Evolutionary conservation across 2,888 invertebrate genomes (phyloP).

Genomic region (Clunio marinus): DNA sequence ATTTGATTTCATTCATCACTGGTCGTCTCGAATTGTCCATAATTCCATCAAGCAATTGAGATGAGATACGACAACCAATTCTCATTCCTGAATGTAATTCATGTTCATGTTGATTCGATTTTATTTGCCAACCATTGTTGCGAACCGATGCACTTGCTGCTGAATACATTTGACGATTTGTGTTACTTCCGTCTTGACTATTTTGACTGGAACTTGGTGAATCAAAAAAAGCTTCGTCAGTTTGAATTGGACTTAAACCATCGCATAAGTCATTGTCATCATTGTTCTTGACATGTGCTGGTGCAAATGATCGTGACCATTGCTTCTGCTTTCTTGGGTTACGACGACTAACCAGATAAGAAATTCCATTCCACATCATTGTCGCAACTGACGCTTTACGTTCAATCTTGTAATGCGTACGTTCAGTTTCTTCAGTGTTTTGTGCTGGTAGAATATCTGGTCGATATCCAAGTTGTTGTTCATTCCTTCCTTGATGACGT

Average conservation of each 20-base stretch:
- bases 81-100: conserved; percentile 45
- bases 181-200: conserved; percentile 3
- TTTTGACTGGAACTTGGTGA: conserved; percentile 42
- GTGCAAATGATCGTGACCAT: conserved; percentile 70
- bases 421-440: conserved; percentile 53
- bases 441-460: conserved; percentile 49
- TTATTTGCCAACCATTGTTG: conserved; percentile 23
- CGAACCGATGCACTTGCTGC: conserved; percentile 29
- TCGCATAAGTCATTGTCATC: conserved; percentile 51
- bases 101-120: conserved; percentile 28
- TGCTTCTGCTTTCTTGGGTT: conserved; percentile 58
- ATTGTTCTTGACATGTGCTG: conserved; percentile 52
- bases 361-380: conserved; percentile 48
- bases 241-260: conserved; percentile 50
- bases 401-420: conserved; percentile 68
- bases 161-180: conserved; percentile 25
- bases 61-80: conserved; percentile 68
- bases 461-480: conserved; percentile 44
- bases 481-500: conserved; percentile 41
- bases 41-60: conserved; percentile 76
- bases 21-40: conserved; percentile 87
- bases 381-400: conserved; percentile 49
- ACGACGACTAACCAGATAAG: conserved; percentile 54
- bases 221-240: conserved; percentile 59
- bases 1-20: conserved; percentile 55